A percentile compares a stretch with the other conserved stretches of the same genome.
Evolutionary conservation across 2,888 invertebrate genomes (phyloP).

Genomic region (Parelbella ahira): DNA sequence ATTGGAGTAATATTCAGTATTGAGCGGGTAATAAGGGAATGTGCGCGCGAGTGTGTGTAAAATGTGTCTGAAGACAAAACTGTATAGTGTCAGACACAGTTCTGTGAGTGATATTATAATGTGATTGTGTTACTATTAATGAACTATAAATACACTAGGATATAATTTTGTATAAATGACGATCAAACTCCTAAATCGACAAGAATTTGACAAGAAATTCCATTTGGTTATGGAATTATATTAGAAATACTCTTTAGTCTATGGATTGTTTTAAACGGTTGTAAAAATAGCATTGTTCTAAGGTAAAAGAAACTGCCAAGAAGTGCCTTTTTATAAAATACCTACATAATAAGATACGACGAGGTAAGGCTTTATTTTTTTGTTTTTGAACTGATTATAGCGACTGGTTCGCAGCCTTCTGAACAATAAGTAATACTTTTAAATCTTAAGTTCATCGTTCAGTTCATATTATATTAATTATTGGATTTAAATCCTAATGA

Average conservation of each 20-base stretch:
- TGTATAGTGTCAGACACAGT: conserved; percentile 58
- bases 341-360: conserved; percentile 41
- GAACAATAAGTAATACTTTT: conserved; percentile 48
- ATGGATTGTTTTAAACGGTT: conserved; percentile 54
- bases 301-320: conserved; percentile 72
- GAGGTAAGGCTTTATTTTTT: conserved; percentile 35
- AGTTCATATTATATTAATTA: conserved; percentile 31
- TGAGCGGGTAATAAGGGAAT: conserved; percentile 54
- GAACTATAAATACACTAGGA: conserved; percentile 70
- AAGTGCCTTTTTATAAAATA: conserved; percentile 70
- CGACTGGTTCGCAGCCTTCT: conserved; percentile 69
- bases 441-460: conserved; percentile 35
- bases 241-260: conserved; percentile 61
- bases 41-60: conserved; percentile 52
- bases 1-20: conserved; percentile 40
- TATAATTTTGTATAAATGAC: conserved; percentile 46
- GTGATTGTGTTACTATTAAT: conserved; percentile 75
- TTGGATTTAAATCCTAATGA: conserved; percentile 34
- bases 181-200: conserved; percentile 38
- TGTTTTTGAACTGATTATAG: conserved; percentile 39
- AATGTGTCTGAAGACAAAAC: conserved; percentile 64
- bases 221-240: conserved; percentile 45
- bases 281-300: conserved; percentile 57
- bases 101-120: conserved; percentile 76
- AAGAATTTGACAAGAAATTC: conserved; percentile 35